Evolutionary conservation across 2,797 vertebrate genomes (phyloP).

Genomic region (Tragelaphus oryx): DNA sequence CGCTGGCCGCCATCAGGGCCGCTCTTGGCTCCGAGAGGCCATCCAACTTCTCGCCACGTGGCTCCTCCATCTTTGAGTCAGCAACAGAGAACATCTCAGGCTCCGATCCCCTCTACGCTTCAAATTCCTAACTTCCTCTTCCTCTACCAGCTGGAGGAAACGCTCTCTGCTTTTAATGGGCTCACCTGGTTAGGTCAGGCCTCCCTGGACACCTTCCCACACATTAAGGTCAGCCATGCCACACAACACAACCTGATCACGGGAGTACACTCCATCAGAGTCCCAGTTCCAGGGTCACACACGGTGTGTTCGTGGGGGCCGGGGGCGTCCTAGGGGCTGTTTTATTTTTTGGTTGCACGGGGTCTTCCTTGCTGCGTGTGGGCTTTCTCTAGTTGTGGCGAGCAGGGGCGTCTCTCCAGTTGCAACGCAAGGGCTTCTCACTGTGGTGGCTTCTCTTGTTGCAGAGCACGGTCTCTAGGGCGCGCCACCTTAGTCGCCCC

Average conservation of each 20-base stretch:
- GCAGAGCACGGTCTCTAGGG: not conserved
- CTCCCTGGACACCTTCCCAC: not conserved
- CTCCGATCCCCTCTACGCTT: not conserved
- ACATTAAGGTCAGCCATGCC: not conserved
- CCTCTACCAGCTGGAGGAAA: not conserved
- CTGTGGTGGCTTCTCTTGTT: not conserved
- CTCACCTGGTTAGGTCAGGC: not conserved
- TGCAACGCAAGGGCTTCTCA: not conserved
- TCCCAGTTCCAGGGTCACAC: not conserved
- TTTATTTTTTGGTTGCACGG: not conserved
- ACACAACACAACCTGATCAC: not conserved
- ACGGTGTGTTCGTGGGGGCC: rapidly evolving
- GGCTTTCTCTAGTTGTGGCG: not conserved
- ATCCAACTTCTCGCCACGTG: not conserved
- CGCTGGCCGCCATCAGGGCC: not conserved
- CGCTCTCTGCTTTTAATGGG: not conserved
- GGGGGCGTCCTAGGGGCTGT: not conserved
- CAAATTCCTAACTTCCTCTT: not conserved
- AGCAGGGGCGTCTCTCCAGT: not conserved
- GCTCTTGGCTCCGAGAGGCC: not conserved
- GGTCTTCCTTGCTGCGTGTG: not conserved
- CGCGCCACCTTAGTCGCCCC: not conserved
- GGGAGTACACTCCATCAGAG: not conserved
- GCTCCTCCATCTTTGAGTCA: not conserved
- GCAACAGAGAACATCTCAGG: not conserved